Base-by-base conservation (phyloP, 2,888 invertebrate genomes). In the Cecidostiba fungosa region DNA sequence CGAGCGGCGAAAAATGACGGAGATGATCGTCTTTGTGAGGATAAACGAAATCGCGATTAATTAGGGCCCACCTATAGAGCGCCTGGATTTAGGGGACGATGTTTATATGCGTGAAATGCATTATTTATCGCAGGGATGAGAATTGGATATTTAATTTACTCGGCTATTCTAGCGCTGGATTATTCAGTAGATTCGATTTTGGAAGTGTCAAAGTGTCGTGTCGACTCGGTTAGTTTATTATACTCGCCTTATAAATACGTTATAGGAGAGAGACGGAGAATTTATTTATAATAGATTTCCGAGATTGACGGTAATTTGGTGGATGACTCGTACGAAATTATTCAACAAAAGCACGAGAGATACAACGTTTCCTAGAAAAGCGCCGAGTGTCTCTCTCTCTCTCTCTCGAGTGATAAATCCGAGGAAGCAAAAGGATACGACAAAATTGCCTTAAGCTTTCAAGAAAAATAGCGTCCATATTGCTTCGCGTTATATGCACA, bases 371-470 rank as follows among this genome's bases (percentile, higher is more conserved):
- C 69, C n/a, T 26, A 39, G 6, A 23, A 73, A 78, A 19, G 14
- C 59, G 36, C 62, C n/a, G n/a, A n/a, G n/a, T n/a, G n/a, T n/a
- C n/a, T n/a, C n/a, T n/a, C n/a, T n/a, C n/a, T n/a, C n/a, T n/a
- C 43, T 29, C 54, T 84, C 66, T 59, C n/a, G 29, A n/a, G 50
- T 69, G 80, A 85, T 85, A 85, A 85, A 85, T 85, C 85, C 69
- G 19, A 23, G 80, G 16, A 10, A 76, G 43, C 43, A 43, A 79
- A 78, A 77, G 82, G 39, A 43, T 10, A 59, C 81, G 81, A 85
- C 82, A 82, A 85, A 85, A 85, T 85, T 85, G 82, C 85, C 78
- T 77, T 36, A 70, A 85, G 85, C 85, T 76, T 73, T 84, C 70
- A 83, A 74, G 85, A 79, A 77, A 83, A 86, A 85, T 85, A 69